Evolutionary conservation across 2,888 invertebrate species (phyloP), one percentile per base, ranked within the genome.

Genomic region (Caenorhabditis imperialis): DNA sequence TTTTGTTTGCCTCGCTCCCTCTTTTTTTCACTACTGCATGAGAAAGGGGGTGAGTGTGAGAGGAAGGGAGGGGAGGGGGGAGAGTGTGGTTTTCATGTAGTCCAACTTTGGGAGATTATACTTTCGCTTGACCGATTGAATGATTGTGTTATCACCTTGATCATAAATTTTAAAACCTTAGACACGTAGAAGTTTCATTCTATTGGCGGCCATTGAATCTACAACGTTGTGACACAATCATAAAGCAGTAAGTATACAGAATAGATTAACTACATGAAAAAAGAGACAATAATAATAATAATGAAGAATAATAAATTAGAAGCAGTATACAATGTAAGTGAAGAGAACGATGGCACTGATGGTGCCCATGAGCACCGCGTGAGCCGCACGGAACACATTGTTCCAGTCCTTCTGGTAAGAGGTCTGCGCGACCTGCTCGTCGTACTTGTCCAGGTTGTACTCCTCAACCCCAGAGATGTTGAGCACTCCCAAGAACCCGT

Each of bases 361-460:
- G 38, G 75, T 47, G 0, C 69, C 67, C 79, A 84, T 84, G 18
- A 77, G 45, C 7, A 87, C 74, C 2, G 81, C 82, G 62, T 87
- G 87, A n/a, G 86, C 77, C 12, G 87, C 86, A 14, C 79, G 45
- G 78, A 87, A 87, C 33, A 84, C 85, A 8, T 74, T 72, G 12
- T 62, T 57, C 87, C 87, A 87, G 62, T 87, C 87, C 61, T 77
- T 63, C 60, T 81, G 79, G 47, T 77, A 81, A 12, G 55, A 60
- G 48, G 51, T 77, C n/a, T 72, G 78, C 0, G 75, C 38, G 14
- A 60, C 55, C 37, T 77, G 81, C 55, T 84, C 83, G 53, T 85
- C 83, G 27, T 82, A 70, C 40, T 84, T 81, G 25, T 86, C 81
- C 23, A 70, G 27, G 33, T 47, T 79, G 80, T 48, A 74, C 50